Evolutionary conservation across 2,113 vertebrate genomes (phyloP).

Genomic region (Xiphophorus couchianus): DNA sequence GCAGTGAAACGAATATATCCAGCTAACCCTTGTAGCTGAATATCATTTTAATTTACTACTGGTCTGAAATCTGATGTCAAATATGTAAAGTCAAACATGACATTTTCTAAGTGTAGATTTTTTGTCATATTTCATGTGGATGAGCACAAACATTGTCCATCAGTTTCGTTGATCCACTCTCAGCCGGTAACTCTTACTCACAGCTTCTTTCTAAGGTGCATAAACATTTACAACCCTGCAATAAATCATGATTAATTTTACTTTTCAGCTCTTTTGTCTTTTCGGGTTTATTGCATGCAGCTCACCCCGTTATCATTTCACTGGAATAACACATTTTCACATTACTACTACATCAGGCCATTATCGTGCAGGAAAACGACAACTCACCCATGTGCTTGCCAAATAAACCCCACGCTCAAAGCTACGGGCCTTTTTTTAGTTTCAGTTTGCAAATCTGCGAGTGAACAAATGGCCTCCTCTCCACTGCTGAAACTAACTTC

Average conservation of each 20-base stretch:
- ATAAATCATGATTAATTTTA: constrained; percentile 30
- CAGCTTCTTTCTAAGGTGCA: constrained; percentile 9
- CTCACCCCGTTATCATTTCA: constrained; percentile 31
- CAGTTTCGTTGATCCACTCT: background rate
- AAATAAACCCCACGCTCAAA: constrained; percentile 14
- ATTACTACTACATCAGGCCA: constrained; percentile 29
- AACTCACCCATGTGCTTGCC: constrained; percentile 19
- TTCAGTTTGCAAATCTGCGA: background rate
- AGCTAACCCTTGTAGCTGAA: too few species aligned
- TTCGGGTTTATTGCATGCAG: constrained; percentile 36
- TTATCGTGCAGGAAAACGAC: constrained; percentile 25
- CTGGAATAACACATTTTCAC: constrained; percentile 26
- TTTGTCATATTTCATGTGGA: background rate
- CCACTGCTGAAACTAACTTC: constrained; percentile 19
- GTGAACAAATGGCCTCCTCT: constrained; percentile 32
- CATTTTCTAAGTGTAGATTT: background rate
- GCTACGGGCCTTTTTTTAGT: constrained; percentile 25
- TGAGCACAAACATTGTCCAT: background rate
- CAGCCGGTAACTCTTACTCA: background rate
- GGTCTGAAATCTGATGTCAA: too few species aligned
- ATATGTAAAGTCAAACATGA: background rate
- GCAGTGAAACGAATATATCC: too few species aligned
- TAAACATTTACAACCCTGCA: constrained; percentile 26
- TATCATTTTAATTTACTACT: too few species aligned
- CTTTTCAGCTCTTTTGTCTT: background rate